Evolutionary conservation across 1,140 invertebrate genomes (phyloP), one percentile per base, ranked within the genome.

Genomic region (Bombus impatiens): DNA sequence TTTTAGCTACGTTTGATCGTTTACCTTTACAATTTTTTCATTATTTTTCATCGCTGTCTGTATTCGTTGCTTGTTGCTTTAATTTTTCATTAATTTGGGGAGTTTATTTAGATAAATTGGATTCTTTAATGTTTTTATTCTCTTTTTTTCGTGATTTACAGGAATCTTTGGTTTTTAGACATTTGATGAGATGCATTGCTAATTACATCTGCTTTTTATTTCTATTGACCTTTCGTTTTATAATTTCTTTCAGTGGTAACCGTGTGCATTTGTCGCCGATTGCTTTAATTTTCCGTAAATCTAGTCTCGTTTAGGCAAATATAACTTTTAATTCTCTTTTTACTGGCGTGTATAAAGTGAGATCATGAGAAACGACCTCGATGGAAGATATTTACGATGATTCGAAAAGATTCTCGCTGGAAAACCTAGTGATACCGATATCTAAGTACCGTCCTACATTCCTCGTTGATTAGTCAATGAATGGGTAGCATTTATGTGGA

Each of bases 391-490:
- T 12, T 53, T 18, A 71, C 12, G 37, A 62, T 37, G 71, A n/a
- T 75, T 68, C 15, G 62, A 40, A 42, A 28, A 28, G 25, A 72
- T 42, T 42, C 70, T 72, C 37, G 28, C 70, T 72, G 70, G 28
- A n/a, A 53, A 32, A n/a, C 32, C 44, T 47, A 82, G 44, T 44
- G 71, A 68, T 70, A 65, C 75, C 37, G 40, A 62, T 79, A 72
- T 62, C 68, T 68, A 79, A 53, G 68, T 84, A 79, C 83, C 83
- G 83, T 84, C 83, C 83, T 71, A 72, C n/a, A 72, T 72, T 84
- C 32, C 83, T 59, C 83, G 40, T 80, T 71, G 83, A 84, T 40
- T 79, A 84, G 25, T 37, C 53, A 42, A 28, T 22, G 40, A 78
- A 53, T 59, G 65, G 12, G 15, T 68, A 78, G 65, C 40, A 65